Conservation (phyloP, 2,113 vertebrate genomes). For the Oplegnathus fasciatus region DNA sequence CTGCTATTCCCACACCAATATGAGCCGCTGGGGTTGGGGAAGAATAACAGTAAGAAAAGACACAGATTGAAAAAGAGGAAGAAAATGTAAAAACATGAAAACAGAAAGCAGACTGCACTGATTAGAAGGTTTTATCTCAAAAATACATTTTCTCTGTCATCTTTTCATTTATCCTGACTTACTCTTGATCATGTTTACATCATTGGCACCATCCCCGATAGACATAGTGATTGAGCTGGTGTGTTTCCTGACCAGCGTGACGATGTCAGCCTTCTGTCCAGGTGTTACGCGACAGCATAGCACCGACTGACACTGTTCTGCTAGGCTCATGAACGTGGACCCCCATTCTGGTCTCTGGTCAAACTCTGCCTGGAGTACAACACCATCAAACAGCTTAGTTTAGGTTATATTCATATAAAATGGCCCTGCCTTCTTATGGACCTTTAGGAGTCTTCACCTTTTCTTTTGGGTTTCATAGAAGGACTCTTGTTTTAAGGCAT, state of each 20-base stretch:
- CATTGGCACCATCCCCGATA: conserved; percentile 95
- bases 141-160: background rate
- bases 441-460: background rate
- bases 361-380: conserved; percentile 72
- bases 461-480: background rate
- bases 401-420: background rate
- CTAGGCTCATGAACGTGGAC: conserved; percentile 88
- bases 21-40: conserved; percentile 83
- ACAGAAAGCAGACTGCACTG: background rate
- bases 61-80: background rate
- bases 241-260: conserved; percentile 90
- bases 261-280: conserved; percentile 91
- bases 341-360: conserved; percentile 63
- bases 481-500: background rate
- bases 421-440: background rate
- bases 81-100: background rate
- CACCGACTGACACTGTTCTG: conserved; percentile 89
- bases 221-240: conserved; percentile 87
- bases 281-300: conserved; percentile 95
- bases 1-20: conserved; percentile 91
- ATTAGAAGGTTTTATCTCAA: background rate
- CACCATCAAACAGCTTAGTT: conserved; percentile 9
- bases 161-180: conserved; percentile 63
- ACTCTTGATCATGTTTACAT: conserved; percentile 99
- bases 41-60: background rate